Base-by-base conservation (phyloP, 2,797 vertebrate genomes). In the Danio jaintianensis region DNA sequence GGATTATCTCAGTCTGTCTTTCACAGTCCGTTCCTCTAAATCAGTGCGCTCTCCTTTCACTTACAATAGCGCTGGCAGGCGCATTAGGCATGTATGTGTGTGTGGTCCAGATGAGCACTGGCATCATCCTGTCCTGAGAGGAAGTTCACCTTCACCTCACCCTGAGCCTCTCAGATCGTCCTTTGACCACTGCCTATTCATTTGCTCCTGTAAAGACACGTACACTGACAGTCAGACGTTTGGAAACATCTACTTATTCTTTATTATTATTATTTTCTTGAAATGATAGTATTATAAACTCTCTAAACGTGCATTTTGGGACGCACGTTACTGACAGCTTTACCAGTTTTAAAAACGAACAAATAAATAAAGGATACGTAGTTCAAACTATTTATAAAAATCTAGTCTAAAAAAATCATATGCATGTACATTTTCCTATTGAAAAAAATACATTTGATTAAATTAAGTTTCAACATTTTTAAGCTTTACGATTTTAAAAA, bases 1-100 rank as follows among this genome's bases (percentile, higher is more conserved):
- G 74, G 67, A 80, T 82, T 80, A 62, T 82, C 82, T 67, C 64
- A 45, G 29, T 12, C 59, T 72, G 43, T 82, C 42, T 52, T 43
- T 45, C 42, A 36, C 50, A 68, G 16, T 70, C 16, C 8, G 2
- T 13, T 55, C 69, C 29, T 75, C 48, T 70, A 48, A 68, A 82
- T 75, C 36, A 20, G 18, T 18, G n/a, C 40, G 56, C 68, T 80
- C 62, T 53, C 13, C 40, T 75, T 76, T 64, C 50, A 75, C 64
- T n/a, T 55, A 18, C 16, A n/a, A n/a, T 11, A 12, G 18, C 11
- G 7, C 42, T 78, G 56, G 68, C 63, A 68, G 48, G 56, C 40
- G 1, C 36, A 13, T 0, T 8, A 29, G 53, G 6, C 63, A 20
- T 29, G 29, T 29, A 29, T 29, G 29, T 68, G 16, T 84, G 70